These are phyloP conservation scores for Rallus limicola DNA, from an alignment of 2,113 vertebrate species.

Conservation along the genomic window DNA sequence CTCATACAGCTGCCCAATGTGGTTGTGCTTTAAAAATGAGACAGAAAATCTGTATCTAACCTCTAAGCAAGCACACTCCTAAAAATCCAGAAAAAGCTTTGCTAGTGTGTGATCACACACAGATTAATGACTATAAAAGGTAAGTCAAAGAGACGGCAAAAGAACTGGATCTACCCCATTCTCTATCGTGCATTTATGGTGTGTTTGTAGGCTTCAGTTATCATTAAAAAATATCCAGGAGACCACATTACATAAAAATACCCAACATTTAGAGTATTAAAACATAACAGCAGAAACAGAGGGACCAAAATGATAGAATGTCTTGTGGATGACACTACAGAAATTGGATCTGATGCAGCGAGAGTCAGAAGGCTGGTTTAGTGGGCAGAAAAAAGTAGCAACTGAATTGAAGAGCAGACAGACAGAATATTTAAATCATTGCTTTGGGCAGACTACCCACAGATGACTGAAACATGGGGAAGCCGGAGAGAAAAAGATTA, in stretches of 20 bases:
- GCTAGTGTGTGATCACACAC: not conserved
- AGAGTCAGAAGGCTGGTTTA: not conserved
- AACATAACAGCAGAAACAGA: not conserved
- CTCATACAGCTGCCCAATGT: not conserved
- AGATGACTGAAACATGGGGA: not conserved
- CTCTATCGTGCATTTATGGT: not conserved
- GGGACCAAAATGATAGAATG: not conserved
- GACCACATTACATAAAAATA: not conserved
- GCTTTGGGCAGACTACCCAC: not conserved
- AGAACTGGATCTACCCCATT: not conserved
- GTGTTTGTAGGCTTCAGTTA: not conserved
- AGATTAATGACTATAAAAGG: not conserved
- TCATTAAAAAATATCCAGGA: not conserved
- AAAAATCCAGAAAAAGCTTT: not conserved
- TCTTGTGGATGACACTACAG: not conserved
- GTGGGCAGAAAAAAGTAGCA: not conserved
- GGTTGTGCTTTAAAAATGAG: not conserved
- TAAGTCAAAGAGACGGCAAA: not conserved
- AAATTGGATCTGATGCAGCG: not conserved
- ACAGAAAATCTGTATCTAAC: not conserved
- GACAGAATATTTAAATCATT: not conserved
- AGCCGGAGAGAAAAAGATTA: not conserved
- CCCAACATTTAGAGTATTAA: not conserved
- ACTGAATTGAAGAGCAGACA: not conserved
- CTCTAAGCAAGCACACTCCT: not conserved